Evolutionary conservation across 2,888 invertebrate genomes (phyloP).

Genomic region (Lasioglossum vierecki): DNA sequence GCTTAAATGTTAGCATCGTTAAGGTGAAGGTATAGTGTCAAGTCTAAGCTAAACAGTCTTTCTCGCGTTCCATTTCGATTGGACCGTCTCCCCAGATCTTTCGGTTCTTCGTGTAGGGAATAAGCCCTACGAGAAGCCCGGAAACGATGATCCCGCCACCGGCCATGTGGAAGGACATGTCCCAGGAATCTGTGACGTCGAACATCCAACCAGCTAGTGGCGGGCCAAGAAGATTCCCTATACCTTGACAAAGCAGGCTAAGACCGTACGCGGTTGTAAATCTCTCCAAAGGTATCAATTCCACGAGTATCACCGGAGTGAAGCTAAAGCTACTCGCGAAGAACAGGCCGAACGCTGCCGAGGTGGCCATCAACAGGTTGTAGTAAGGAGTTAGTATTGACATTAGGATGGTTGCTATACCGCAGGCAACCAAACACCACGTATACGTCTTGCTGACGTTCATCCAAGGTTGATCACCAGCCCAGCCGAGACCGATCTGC

Average conservation of each 20-base stretch:
- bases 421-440: slow-evolving; percentile 89
- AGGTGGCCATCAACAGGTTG: slow-evolving; percentile 84
- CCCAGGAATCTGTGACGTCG: slow-evolving; percentile 90
- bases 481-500: slow-evolving; percentile 92
- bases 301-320: slow-evolving; percentile 94
- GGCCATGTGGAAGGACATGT: slow-evolving; percentile 91
- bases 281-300: slow-evolving; percentile 94
- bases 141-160: slow-evolving; percentile 93
- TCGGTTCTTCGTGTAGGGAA: slow-evolving; percentile 88
- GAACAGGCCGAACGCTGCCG: slow-evolving; percentile 92
- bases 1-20: neutral
- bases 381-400: slow-evolving; percentile 85
- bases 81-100: slow-evolving; percentile 86
- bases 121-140: slow-evolving; percentile 88
- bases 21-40: neutral
- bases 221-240: slow-evolving; percentile 96
- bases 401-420: slow-evolving; percentile 87
- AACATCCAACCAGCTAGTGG: slow-evolving; percentile 93
- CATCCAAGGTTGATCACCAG: slow-evolving; percentile 94
- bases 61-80: slow-evolving; percentile 84
- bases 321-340: slow-evolving; percentile 97
- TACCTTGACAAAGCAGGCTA: slow-evolving; percentile 94
- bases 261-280: slow-evolving; percentile 97
- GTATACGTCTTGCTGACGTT: slow-evolving; percentile 94
- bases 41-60: slow-evolving; percentile 69